phyloP scores from a whole-genome alignment of 2,888 invertebrate genomes.

The Rhyacophila evoluta region DNA sequence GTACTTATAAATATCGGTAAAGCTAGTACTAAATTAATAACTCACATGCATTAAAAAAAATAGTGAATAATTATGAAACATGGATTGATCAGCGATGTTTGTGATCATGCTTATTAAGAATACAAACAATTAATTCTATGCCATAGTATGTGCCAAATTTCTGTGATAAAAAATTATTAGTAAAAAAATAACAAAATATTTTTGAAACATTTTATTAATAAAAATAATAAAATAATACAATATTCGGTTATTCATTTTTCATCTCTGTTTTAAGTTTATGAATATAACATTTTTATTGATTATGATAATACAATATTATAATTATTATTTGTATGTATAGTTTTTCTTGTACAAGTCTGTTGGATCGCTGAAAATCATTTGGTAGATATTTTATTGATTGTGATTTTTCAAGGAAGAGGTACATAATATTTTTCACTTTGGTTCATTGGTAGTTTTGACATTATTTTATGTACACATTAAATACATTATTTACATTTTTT shows the following conservation, averaged over 20 bases:
- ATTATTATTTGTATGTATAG: neutral
- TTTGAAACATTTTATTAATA: conserved; percentile 48
- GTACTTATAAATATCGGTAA: no score
- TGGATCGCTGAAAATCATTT: neutral
- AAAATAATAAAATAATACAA: conserved; percentile 44
- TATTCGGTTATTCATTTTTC: neutral
- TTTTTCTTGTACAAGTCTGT: neutral
- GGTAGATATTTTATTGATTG: neutral
- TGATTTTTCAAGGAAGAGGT: neutral
- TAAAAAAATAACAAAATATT: conserved; percentile 1
- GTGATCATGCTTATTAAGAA: no score
- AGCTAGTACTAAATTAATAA: no score
- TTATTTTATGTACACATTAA: conserved; percentile 27
- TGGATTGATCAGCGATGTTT: no score
- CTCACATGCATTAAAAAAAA: no score
- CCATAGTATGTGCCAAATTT: no score
- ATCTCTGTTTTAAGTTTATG: neutral
- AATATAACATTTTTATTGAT: neutral
- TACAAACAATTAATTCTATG: no score
- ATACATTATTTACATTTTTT: conserved; percentile 24
- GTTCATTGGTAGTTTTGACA: conserved; percentile 33
- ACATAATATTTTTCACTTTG: conserved; percentile 30
- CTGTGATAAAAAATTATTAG: neutral
- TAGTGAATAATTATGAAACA: no score
- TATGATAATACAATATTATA: no score